Percentiles rank a stretch among this genome's conserved stretches.
Evolutionary conservation across 2,888 invertebrate species (phyloP).

Genomic region (Odontothrips loti): DNA sequence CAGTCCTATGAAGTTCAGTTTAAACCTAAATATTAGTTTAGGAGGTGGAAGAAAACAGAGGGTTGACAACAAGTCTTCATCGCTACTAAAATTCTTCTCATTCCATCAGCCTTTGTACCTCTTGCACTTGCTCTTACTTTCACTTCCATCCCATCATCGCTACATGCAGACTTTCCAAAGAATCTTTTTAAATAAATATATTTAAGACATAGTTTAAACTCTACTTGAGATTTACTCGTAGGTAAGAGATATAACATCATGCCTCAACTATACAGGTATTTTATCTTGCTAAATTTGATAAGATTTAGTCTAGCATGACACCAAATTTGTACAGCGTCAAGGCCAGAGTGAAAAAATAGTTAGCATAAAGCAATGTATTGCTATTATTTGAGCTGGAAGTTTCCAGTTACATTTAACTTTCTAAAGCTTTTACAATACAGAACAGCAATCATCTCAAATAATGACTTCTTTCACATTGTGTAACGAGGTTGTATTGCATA

Average conservation of each 20-base stretch:
- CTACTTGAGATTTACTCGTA: neutral
- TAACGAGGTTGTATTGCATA: no score
- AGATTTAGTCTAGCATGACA: no score
- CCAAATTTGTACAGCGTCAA: no score
- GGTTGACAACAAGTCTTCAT: neutral
- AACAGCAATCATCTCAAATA: no score
- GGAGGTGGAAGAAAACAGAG: slow-evolving; percentile 5
- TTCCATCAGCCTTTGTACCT: neutral
- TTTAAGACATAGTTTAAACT: neutral
- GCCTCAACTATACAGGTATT: no score
- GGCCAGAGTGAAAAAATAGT: no score
- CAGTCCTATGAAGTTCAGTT: slow-evolving; percentile 12
- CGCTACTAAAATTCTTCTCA: neutral
- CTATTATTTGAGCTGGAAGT: neutral
- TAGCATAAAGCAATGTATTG: neutral
- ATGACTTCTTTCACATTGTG: no score
- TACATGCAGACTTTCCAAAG: neutral
- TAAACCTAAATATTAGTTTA: neutral
- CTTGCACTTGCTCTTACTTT: neutral
- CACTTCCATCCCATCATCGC: neutral
- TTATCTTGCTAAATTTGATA: no score
- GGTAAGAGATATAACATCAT: neutral
- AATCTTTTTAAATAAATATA: neutral
- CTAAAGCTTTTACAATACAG: no score
- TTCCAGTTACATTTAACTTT: neutral